Evolutionary conservation across 2,888 invertebrate species (phyloP).

Genomic region (Polydesmus complanatus): DNA sequence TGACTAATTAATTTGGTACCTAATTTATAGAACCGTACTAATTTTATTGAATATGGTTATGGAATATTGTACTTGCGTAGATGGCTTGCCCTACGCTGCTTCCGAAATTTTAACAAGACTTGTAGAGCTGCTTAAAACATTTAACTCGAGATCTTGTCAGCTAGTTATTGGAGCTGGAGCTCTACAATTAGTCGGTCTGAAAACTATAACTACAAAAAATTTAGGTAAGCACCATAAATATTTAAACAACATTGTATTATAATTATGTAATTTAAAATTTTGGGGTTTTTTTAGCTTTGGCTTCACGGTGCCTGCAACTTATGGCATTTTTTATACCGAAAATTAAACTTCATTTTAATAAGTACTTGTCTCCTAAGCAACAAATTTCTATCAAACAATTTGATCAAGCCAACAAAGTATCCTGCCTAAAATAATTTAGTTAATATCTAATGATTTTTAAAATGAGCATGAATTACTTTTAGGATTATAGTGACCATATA

Average conservation of each 20-base stretch:
- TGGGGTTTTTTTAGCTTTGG: slow-evolving; percentile 14
- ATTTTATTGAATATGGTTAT: slow-evolving; percentile 76
- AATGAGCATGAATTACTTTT: slow-evolving; percentile 5
- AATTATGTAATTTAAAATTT: neutral
- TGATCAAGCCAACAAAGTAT: slow-evolving; percentile 30
- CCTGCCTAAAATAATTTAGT: slow-evolving; percentile 2
- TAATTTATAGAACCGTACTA: slow-evolving; percentile 53
- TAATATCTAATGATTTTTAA: neutral
- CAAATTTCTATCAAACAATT: slow-evolving; percentile 33
- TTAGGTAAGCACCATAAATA: slow-evolving; percentile 40
- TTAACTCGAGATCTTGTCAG: slow-evolving; percentile 54
- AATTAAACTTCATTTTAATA: slow-evolving; percentile 32
- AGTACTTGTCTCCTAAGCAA: slow-evolving; percentile 29
- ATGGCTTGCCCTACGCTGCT: slow-evolving; percentile 61
- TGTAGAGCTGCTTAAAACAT: slow-evolving; percentile 58
- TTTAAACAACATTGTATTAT: too few relatives aligned
- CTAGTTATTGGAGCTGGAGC: slow-evolving; percentile 94
- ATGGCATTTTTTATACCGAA: slow-evolving; percentile 38
- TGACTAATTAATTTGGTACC: slow-evolving; percentile 9
- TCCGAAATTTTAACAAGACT: slow-evolving; percentile 68
- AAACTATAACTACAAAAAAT: slow-evolving; percentile 88
- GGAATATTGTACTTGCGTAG: slow-evolving; percentile 73
- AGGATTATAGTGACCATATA: slow-evolving; percentile 58
- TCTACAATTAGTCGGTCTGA: slow-evolving; percentile 79
- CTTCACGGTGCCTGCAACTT: slow-evolving; percentile 18